These are phyloP conservation scores for Rattus rattus DNA, from an alignment of 2,113 vertebrate species.

Conservation along the genomic window DNA sequence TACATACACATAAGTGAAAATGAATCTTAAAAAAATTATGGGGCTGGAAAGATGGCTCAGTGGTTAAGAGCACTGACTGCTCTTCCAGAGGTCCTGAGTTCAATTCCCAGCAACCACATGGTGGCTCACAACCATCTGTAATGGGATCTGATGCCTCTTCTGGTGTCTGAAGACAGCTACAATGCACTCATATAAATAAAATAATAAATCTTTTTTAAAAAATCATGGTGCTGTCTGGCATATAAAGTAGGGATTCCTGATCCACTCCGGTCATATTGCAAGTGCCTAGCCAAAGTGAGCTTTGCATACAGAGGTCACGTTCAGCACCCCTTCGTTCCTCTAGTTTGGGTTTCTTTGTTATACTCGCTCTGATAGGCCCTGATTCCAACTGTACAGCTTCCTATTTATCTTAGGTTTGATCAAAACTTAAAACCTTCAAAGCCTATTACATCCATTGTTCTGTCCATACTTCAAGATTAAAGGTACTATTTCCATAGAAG, in stretches of 20 bases:
- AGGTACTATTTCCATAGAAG: neutral
- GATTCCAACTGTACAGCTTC: neutral
- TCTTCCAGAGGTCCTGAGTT: no score
- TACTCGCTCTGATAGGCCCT: neutral
- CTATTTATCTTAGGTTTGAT: neutral
- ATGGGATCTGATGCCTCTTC: no score
- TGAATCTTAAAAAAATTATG: neutral
- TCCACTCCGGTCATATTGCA: neutral
- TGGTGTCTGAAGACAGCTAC: no score
- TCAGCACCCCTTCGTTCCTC: neutral
- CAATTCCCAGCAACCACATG: no score
- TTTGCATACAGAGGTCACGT: neutral
- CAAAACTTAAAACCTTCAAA: neutral
- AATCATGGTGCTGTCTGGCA: neutral
- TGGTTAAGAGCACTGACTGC: no score
- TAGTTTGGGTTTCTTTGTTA: neutral
- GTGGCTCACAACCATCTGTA: no score
- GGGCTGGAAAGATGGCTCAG: no score
- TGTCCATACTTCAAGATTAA: neutral
- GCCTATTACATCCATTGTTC: neutral
- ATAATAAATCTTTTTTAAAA: no score
- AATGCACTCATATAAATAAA: no score
- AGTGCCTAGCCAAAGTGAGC: neutral
- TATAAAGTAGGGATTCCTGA: neutral
- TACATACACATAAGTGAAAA: neutral